Percentiles rank a stretch among this genome's conserved stretches.
Conservation (phyloP, 1,140 invertebrate genomes). For the Zaprionus ornatus region DNA sequence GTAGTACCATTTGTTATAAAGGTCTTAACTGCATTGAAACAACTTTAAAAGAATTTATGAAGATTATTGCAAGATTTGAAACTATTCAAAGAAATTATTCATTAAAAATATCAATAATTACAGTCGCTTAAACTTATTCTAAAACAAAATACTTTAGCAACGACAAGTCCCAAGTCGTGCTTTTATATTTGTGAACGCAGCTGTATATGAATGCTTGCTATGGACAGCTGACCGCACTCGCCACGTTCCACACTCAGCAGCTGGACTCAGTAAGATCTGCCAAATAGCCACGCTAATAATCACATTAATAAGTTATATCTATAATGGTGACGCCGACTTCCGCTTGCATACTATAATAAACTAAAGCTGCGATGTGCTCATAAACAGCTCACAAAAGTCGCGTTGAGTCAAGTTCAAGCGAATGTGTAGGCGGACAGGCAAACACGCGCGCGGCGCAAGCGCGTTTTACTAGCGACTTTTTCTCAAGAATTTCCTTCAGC, state of each 20-base stretch:
- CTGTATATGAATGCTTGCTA: too few relatives aligned
- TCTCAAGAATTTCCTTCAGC: slow-evolving; percentile 58
- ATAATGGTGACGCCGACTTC: slow-evolving; percentile 66
- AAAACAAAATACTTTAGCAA: too few relatives aligned
- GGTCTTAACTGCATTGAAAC: too few relatives aligned
- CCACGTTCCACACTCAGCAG: background rate
- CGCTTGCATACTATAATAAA: slow-evolving; percentile 37
- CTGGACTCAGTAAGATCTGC: slow-evolving; percentile 7
- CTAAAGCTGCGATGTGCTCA: slow-evolving; percentile 23
- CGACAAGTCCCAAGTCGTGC: too few relatives aligned
- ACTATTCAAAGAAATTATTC: too few relatives aligned
- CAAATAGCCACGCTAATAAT: slow-evolving; percentile 40
- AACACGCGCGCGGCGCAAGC: slow-evolving; percentile 14
- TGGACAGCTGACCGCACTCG: too few relatives aligned
- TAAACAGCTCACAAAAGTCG: slow-evolving; percentile 35
- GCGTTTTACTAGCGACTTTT: slow-evolving; percentile 42
- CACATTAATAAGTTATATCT: slow-evolving; percentile 52
- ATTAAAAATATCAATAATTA: too few relatives aligned
- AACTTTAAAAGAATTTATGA: too few relatives aligned
- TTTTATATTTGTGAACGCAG: too few relatives aligned
- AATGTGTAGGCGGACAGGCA: slow-evolving; percentile 35
- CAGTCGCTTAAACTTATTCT: too few relatives aligned
- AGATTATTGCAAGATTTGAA: too few relatives aligned
- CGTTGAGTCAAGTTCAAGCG: slow-evolving; percentile 65
- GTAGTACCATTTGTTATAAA: background rate